Percentiles rank a stretch among this genome's conserved stretches.
Conservation (phyloP, 2,888 invertebrate species). For the Philonicus albiceps region DNA sequence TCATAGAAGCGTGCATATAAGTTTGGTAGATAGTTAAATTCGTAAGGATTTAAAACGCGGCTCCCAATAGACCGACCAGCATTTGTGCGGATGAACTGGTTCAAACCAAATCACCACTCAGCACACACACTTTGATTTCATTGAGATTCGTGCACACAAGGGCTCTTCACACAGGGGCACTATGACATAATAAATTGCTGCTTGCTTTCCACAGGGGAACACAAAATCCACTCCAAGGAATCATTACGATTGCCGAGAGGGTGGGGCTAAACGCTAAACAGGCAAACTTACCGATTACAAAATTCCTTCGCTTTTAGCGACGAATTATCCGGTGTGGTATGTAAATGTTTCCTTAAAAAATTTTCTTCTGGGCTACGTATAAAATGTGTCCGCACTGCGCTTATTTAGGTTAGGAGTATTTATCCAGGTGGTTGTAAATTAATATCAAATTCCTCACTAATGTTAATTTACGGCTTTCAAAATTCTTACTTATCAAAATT, state of each 20-base stretch:
- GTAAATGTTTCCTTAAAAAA: slow-evolving; percentile 29
- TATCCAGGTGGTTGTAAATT: slow-evolving; percentile 36
- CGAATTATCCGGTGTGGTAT: slow-evolving; percentile 1
- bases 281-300: slow-evolving; percentile 33
- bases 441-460: slow-evolving; percentile 36
- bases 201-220: not conserved
- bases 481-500: slow-evolving; percentile 28
- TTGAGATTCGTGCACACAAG: slow-evolving; percentile 4
- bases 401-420: slow-evolving; percentile 16
- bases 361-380: not conserved
- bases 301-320: slow-evolving; percentile 31
- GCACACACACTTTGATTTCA: not conserved
- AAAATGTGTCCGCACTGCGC: slow-evolving; percentile 12
- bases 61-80: not conserved
- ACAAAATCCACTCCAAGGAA: slow-evolving; percentile 30
- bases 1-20: not conserved
- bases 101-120: not conserved
- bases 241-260: slow-evolving; percentile 31
- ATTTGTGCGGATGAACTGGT: not conserved
- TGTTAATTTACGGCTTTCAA: slow-evolving; percentile 13
- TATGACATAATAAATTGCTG: slow-evolving; percentile 39
- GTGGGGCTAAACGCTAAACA: slow-evolving; percentile 31
- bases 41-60: not conserved
- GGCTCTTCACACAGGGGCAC: not conserved
- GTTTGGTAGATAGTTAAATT: not conserved